A percentile compares a stretch with the other conserved stretches of the same genome.
phyloP scores from a whole-genome alignment of 2,113 vertebrate species.

The Otis tarda region DNA sequence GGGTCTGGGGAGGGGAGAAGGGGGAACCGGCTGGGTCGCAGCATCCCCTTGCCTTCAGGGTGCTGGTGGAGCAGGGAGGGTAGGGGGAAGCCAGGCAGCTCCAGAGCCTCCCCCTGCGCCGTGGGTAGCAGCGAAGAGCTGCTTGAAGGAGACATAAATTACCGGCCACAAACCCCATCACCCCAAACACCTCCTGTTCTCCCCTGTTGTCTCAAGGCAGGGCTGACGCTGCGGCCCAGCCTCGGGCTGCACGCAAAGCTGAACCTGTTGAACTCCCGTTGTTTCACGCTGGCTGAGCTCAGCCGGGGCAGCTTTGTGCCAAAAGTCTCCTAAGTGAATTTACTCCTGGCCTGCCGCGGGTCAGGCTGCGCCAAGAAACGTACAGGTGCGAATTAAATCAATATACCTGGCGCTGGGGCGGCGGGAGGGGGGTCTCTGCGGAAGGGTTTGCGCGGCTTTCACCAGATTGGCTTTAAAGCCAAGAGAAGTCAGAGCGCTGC shows the following conservation, averaged over 20 bases:
- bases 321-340: slow-evolving; percentile 33
- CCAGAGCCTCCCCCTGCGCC: not conserved
- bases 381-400: slow-evolving; percentile 60
- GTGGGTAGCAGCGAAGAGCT: not conserved
- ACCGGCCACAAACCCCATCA: not conserved
- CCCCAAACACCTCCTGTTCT: not conserved
- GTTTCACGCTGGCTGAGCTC: not conserved
- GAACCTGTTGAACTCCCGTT: not conserved
- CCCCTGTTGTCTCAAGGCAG: not conserved
- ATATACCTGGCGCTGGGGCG: not conserved
- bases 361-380: not conserved
- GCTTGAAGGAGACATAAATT: not conserved
- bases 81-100: not conserved
- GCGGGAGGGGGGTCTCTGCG: not conserved
- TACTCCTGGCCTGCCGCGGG: not conserved
- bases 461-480: not conserved
- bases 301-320: slow-evolving; percentile 35
- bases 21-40: not conserved
- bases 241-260: not conserved
- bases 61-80: not conserved
- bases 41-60: too few species aligned
- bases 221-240: not conserved
- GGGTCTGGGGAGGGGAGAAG: not conserved
- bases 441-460: not conserved
- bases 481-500: accelerated